Base-by-base conservation (phyloP, 2,797 vertebrate species). In the Heterohyrax brucei region DNA sequence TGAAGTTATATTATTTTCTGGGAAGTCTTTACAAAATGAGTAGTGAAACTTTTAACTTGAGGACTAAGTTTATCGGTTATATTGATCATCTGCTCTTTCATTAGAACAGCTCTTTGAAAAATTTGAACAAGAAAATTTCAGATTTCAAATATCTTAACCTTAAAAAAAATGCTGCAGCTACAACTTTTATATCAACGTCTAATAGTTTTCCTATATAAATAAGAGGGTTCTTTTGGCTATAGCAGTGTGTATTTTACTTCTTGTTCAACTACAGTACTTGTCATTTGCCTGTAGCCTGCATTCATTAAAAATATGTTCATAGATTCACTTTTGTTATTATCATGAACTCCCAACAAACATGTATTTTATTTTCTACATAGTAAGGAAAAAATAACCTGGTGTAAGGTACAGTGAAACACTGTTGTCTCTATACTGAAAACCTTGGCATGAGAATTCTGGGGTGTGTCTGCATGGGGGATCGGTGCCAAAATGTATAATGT, bases 361-460 rank as follows among this genome's bases (percentile, higher is more conserved):
- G 19, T 7, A 46, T 94, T 94, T 94, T 96, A 87, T 95, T 93
- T 94, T 73, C 91, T 93, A 30, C 8, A 5, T 70, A 76, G 56
- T 86, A 66, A 26, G 62, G 68, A 28, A 81, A 48, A 80, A 89
- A 33, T 87, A 76, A 50, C 7, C 72, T 56, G n/a, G 28, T 6
- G 0, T 82, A 56, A 33, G 21, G 26, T 87, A 50, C 81, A 82
- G 59, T 91, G 93, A 95, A 96, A 97, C 93, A 93, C 64, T 96
- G 73, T 94, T 95, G 87, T 95, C 95, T 97, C 91, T 96, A 77
- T 96, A 91, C 95, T 96, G 83, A 89, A 96, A 96, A 96, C 79
- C 85, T 94, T 94, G 94, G 79, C 79, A 72, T 96, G 88, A 89
- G 96, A 80, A 93, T 94, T 85, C 62, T 90, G 81, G 87, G 82